These are phyloP conservation scores for Melanophora roralis DNA, from an alignment of 2,888 invertebrate genomes.

Conservation along the genomic window DNA sequence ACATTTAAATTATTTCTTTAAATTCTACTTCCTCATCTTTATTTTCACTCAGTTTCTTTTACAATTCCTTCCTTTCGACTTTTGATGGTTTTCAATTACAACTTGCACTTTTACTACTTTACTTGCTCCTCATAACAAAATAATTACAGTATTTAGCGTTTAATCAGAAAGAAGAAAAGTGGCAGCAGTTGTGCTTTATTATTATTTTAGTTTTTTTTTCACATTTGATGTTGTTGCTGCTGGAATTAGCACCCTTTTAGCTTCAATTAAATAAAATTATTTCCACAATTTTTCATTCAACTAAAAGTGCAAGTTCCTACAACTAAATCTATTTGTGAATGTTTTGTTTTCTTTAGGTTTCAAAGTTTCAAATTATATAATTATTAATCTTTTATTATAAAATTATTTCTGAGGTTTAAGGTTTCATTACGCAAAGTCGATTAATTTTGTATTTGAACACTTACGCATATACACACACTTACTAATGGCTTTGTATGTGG, in stretches of 20 bases:
- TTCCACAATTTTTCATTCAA: slow-evolving; percentile 27
- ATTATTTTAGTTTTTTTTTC: neutral
- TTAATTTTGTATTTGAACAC: slow-evolving; percentile 7
- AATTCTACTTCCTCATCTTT: neutral
- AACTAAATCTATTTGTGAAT: neutral
- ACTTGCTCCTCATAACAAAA: slow-evolving; percentile 30
- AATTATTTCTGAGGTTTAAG: neutral
- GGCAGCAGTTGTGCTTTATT: slow-evolving; percentile 1
- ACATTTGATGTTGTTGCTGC: slow-evolving; percentile 16
- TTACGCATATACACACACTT: neutral
- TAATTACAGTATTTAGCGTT: slow-evolving; percentile 35
- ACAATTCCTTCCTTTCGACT: slow-evolving; percentile 33
- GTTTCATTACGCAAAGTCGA: slow-evolving; percentile 25
- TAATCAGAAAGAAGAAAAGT: slow-evolving; percentile 2
- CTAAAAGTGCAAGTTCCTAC: slow-evolving; percentile 19
- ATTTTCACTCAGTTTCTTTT: slow-evolving; percentile 4
- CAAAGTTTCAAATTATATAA: neutral
- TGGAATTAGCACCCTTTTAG: slow-evolving; percentile 48
- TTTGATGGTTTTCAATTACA: slow-evolving; percentile 60
- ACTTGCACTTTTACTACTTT: slow-evolving; percentile 36
- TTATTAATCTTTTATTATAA: slow-evolving; percentile 34
- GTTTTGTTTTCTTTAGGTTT: neutral
- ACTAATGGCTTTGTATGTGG: too few species aligned
- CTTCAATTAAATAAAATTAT: slow-evolving; percentile 50
- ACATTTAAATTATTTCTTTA: slow-evolving; percentile 41